phyloP scores from a whole-genome alignment of 2,113 vertebrate genomes.

The Cavia aperea region DNA sequence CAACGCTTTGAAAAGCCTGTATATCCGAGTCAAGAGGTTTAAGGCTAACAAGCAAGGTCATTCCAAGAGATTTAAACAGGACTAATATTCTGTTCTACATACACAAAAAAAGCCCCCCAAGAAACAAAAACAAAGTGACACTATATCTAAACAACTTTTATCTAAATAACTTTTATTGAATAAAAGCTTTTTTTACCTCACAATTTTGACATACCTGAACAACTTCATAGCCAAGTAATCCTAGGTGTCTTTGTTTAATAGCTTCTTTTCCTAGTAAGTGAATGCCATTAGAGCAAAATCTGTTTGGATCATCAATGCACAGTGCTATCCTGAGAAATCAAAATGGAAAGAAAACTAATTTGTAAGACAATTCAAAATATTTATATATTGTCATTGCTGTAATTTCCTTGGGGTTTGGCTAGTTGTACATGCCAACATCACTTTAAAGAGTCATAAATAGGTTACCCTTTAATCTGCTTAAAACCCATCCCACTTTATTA shows the following conservation, averaged over 20 bases:
- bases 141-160: conserved; percentile 84
- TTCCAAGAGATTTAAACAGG: neutral
- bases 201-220: conserved; percentile 81
- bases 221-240: conserved; percentile 88
- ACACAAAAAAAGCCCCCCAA: too few relatives aligned
- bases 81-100: neutral
- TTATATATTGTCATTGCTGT: neutral
- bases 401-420: neutral
- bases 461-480: neutral
- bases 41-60: neutral
- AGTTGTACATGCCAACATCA: neutral
- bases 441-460: neutral
- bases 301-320: conserved; percentile 86
- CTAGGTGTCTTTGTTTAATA: conserved; percentile 89
- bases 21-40: neutral
- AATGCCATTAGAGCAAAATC: conserved; percentile 81
- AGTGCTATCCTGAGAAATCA: conserved; percentile 81
- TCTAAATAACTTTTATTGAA: conserved; percentile 79
- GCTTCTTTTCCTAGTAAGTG: conserved; percentile 87
- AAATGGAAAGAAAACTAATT: neutral
- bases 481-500: neutral
- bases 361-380: neutral
- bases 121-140: neutral
- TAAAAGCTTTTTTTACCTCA: neutral
- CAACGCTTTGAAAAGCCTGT: neutral